Base-by-base conservation (phyloP, 2,113 vertebrate genomes). In the Monarcha castaneiventris region DNA sequence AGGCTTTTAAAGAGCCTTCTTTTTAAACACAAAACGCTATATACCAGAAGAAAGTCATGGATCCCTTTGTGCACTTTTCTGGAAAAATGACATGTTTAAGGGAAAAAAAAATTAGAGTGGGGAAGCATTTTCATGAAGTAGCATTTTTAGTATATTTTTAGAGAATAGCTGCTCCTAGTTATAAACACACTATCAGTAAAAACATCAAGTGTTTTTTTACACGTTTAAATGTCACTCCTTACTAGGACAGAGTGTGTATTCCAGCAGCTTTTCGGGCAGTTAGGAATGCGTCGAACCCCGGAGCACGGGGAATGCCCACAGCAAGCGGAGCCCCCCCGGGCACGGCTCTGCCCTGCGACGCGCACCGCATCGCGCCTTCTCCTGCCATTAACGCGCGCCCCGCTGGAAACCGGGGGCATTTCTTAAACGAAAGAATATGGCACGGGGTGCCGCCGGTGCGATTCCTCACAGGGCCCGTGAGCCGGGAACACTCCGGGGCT, bases 351-450 rank as follows among this genome's bases (percentile, higher is more conserved):
- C 21, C 1, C 74, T 3, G 83, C 37, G 4, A 0, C 4, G 1
- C 2, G 0, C 37, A 1, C 30, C 11, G 82, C 68, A 3, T 0
- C 1, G 7, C 8, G 63, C 25, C 0, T 4, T 7, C 48, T 6
- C n/a, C 59, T 5, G 55, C 63, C 1, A 3, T 4, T 3, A 7
- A 8, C 1, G 11, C 33, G 0, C 0, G 44, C 21, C 35, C 44
- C 16, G 10, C 0, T 2, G 48, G 16, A 11, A 63, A 17, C 4
- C 0, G 0, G 7, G 4, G 11, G 0, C 0, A 3, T 16, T 9
- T 16, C 66, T 11, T 9, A 2, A n/a, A 29, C 1, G 15, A 6
- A 6, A 29, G 13, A 16, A 22, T 2, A 9, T 0, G 3, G 52
- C 7, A 1, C 12, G 2, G 58, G 6, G 19, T 10, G 64, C 3